A percentile compares a stretch with the other conserved stretches of the same genome.
These are phyloP conservation scores for Xestia c-nigrum DNA, from an alignment of 2,888 invertebrate species.

Conservation along the genomic window DNA sequence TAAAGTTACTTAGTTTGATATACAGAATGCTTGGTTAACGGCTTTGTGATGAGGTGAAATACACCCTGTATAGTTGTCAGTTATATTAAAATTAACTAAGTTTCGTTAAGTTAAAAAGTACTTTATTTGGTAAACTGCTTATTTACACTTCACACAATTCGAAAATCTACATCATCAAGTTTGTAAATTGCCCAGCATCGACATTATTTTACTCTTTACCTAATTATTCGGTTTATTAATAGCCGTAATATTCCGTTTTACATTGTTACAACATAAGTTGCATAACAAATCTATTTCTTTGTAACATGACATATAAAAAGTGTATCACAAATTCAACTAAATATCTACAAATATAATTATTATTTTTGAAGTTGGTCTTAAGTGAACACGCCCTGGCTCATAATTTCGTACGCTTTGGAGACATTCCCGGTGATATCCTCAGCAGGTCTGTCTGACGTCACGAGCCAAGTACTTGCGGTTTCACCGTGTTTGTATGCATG, in stretches of 20 bases:
- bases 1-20: no score
- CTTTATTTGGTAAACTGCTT: constrained; percentile 38
- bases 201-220: background rate
- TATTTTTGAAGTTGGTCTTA: background rate
- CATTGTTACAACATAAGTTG: background rate
- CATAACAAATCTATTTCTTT: background rate
- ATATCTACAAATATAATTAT: background rate
- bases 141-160: background rate
- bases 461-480: constrained; percentile 83
- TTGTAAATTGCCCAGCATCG: background rate
- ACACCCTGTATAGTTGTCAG: no score
- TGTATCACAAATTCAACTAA: background rate
- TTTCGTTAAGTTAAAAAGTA: background rate
- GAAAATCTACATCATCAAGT: background rate
- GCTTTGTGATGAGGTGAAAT: no score
- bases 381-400: constrained; percentile 75
- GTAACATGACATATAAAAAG: background rate
- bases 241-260: background rate
- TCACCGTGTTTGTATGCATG: constrained; percentile 75
- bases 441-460: constrained; percentile 77
- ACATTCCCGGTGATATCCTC: constrained; percentile 80
- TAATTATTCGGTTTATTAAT: background rate
- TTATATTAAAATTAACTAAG: background rate
- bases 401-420: constrained; percentile 74
- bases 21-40: no score